Conservation (phyloP, 1,140 invertebrate species). For the Thaumatotibia leucotreta region DNA sequence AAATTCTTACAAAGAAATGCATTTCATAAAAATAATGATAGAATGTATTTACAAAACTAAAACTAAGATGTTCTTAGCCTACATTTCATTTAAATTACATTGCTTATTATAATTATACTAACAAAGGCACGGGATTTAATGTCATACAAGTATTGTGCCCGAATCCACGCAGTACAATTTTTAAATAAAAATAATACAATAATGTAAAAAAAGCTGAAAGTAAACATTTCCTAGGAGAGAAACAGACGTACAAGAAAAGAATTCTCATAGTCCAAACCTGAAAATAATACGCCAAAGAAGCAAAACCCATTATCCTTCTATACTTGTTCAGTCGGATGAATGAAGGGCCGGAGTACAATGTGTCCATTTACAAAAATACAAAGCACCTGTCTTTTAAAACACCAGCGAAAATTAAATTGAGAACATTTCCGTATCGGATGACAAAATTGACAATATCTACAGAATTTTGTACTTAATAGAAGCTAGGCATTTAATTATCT, state of each 20-base stretch:
- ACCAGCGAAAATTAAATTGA: neutral
- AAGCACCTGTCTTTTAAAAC: neutral
- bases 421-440: neutral
- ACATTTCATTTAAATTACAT: slow-evolving; percentile 41
- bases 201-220: slow-evolving; percentile 2
- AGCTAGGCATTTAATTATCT: slow-evolving; percentile 30
- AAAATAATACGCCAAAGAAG: neutral
- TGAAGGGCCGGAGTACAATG: no score
- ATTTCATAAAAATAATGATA: slow-evolving; percentile 70
- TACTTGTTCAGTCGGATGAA: neutral
- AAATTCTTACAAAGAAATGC: slow-evolving; percentile 72
- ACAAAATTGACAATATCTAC: slow-evolving; percentile 20
- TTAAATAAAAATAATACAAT: slow-evolving; percentile 4
- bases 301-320: neutral
- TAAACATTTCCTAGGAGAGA: neutral
- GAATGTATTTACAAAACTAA: slow-evolving; percentile 64
- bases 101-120: slow-evolving; percentile 46
- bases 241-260: neutral
- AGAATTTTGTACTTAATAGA: slow-evolving; percentile 32
- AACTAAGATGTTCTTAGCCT: slow-evolving; percentile 21
- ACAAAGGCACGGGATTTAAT: slow-evolving; percentile 7
- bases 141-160: slow-evolving; percentile 9
- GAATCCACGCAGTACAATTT: neutral
- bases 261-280: neutral
- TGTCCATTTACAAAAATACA: no score